phyloP scores from a whole-genome alignment of 2,888 invertebrate species.

The Cephus rjabovi region DNA sequence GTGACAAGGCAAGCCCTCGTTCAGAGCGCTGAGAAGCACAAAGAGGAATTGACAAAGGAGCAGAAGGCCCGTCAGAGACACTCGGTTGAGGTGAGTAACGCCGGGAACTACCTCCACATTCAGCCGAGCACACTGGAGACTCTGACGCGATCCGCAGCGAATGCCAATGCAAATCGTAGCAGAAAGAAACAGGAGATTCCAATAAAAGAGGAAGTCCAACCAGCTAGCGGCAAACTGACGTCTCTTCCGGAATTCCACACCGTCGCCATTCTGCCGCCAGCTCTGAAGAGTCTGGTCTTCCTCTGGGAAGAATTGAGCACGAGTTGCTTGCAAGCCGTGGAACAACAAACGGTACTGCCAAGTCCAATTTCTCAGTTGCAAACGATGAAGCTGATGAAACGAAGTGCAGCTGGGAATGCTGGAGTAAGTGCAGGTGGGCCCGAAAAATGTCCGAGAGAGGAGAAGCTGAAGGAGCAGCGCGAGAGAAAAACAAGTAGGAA shows the following conservation, averaged over 20 bases:
- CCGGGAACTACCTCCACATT: constrained; percentile 80
- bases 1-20: constrained; percentile 73
- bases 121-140: constrained; percentile 83
- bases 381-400: constrained; percentile 39
- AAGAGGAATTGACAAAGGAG: constrained; percentile 70
- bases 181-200: constrained; percentile 69
- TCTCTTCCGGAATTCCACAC: constrained; percentile 69
- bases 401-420: constrained; percentile 35
- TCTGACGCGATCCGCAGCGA: constrained; percentile 81
- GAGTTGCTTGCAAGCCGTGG: constrained; percentile 76
- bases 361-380: constrained; percentile 67
- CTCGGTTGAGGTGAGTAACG: constrained; percentile 85
- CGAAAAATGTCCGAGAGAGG: constrained; percentile 56
- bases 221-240: constrained; percentile 52
- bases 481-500: constrained; percentile 70
- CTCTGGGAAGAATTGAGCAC: constrained; percentile 89
- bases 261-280: constrained; percentile 86
- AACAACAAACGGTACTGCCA: constrained; percentile 73
- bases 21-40: constrained; percentile 64
- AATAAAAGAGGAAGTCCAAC: constrained; percentile 70
- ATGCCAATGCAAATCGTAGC: constrained; percentile 80
- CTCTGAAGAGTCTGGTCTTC: constrained; percentile 86
- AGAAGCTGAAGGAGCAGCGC: constrained; percentile 65
- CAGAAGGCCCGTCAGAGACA: constrained; percentile 82
- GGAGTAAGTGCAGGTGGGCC: constrained; percentile 42